Base-by-base conservation (phyloP, 2,888 invertebrate species). In the Drosophila rellima region DNA sequence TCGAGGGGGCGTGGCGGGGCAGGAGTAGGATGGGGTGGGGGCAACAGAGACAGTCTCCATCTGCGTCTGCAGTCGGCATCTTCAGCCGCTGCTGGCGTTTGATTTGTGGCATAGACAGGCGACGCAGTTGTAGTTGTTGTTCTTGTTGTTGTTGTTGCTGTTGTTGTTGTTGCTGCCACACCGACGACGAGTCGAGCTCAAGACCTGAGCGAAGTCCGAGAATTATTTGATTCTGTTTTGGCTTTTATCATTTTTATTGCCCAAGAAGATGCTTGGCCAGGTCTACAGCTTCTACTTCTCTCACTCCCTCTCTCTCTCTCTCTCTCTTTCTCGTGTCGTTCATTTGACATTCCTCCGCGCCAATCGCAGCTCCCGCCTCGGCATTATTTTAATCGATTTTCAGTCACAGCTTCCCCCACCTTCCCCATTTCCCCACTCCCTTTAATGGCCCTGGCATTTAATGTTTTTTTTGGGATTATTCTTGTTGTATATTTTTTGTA, bases 51-150 rank as follows among this genome's bases (percentile, higher is more conserved):
- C 64, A 69, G 26, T 6, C 48, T 44, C 18, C 26, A 45, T 40
- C 56, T 51, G 40, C 13, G 29, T 17, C 29, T 48, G 15, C 47
- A 66, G 78, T 64, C 54, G 69, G 71, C 64, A 74, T 63, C 75
- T 64, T 66, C 48, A 45, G 74, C 56, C 20, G 66, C 64, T 75
- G 77, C 80, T 80, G 87, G 68, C 75, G 55, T 76, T 85, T 85
- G 84, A 85, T 89, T 85, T 85, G 84, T 85, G 86, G 90, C 74
- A 65, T 84, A 87, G 88, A 87, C 84, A 73, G 86, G 60, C 72
- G 66, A 69, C 55, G 74, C 55, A 40, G 66, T 26, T 26, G 26
- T 26, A 7, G 23, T 44, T 44, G 23, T 44, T 42, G 5, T 20
- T 42, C 20, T 42, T 13, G 18, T 15, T 39, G 39, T 64, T 40